Base-by-base conservation (phyloP, 2,113 vertebrate species). In the Myiozetetes cayanensis region DNA sequence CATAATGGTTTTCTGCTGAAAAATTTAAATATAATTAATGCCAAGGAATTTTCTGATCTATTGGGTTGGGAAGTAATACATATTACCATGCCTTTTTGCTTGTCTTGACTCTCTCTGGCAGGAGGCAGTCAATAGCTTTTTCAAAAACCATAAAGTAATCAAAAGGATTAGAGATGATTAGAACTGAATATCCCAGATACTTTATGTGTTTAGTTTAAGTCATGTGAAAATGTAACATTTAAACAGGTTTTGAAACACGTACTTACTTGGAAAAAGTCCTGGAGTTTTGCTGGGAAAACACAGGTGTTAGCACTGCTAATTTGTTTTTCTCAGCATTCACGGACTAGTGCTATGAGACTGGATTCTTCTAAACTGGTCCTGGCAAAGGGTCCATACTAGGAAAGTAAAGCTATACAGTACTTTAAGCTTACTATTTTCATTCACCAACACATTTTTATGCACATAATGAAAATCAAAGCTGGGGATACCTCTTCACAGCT, bases 141-240 rank as follows among this genome's bases (percentile, higher is more conserved):
- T 70, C 74, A 94, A 83, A 41, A 95, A 89, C 37, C 44, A 68
- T 62, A 70, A 66, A 82, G 46, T 46, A 97, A 95, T 89, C 53
- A 89, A 73, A 91, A 79, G 20, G 30, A 61, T 92, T 87, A 76
- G 22, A 44, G 39, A 84, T 13, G 46, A 96, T 93, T 94, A 94
- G 59, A 92, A 84, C 15, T 77, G 72, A 44, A 71, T 86, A 94
- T 58, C 39, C 31, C 56, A 52, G 10, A 43, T 88, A 70, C 67
- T 86, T 90, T n/a, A 49, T 33, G 23, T 63, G 63, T 62, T 96
- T 93, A 62, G 21, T 62, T 92, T 71, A 91, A 89, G 76, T 63
- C 55, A 74, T 63, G 68, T 63, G 84, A 90, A 92, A 93, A 83
- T 74, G 7, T 35, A 86, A 70, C 33, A 83, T 66, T 83, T 70